Evolutionary conservation across 2,797 vertebrate species (phyloP).

Genomic region (Hemitrygon akajei): DNA sequence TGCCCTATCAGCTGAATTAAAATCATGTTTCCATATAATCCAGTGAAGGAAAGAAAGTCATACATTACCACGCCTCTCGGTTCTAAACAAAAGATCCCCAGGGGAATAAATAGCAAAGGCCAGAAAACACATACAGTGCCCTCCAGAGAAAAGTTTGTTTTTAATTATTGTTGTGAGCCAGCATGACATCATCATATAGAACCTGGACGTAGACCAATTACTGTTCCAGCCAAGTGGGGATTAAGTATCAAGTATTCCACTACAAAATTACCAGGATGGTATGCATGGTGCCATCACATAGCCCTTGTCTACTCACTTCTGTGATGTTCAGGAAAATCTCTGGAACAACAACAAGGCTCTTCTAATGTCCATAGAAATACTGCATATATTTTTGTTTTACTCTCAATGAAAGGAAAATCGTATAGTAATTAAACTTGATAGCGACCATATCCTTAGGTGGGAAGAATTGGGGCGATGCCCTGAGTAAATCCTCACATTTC

Average conservation of each 20-base stretch:
- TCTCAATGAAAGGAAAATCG: background rate
- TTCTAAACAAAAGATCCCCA: background rate
- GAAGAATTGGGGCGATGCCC: conserved; percentile 42
- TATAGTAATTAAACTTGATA: conserved; percentile 44
- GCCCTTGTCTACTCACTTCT: background rate
- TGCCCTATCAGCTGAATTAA: conserved; percentile 19
- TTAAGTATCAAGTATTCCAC: background rate
- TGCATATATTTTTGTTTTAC: background rate
- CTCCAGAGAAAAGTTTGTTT: conserved; percentile 19
- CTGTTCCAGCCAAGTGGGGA: background rate
- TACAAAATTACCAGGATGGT: background rate
- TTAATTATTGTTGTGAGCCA: conserved; percentile 17
- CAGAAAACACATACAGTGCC: background rate
- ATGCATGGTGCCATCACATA: background rate
- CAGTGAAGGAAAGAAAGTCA: background rate
- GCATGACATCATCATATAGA: conserved; percentile 9
- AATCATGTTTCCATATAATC: background rate
- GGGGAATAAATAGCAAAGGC: conserved; percentile 17
- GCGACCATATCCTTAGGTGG: conserved; percentile 45
- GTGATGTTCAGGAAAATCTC: background rate
- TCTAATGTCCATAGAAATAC: background rate
- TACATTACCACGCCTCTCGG: background rate
- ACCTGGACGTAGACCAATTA: conserved; percentile 8
- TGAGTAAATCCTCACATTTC: conserved; percentile 43
- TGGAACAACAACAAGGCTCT: too few species aligned